A percentile compares a stretch with the other conserved stretches of the same genome.
Evolutionary conservation across 2,888 invertebrate genomes (phyloP).

Genomic region (Mythimna ferrago): DNA sequence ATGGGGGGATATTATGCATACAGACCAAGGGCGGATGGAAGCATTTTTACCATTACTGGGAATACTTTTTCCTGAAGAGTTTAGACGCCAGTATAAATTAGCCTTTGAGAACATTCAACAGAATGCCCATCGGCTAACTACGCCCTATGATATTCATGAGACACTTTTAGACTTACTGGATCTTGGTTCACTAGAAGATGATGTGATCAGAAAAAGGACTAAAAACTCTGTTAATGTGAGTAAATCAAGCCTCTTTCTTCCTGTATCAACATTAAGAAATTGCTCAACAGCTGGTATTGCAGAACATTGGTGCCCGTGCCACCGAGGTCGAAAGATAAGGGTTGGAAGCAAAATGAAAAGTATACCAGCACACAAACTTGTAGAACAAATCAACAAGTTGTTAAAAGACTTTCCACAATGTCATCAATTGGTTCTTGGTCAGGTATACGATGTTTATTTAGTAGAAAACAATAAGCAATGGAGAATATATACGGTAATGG

Average conservation of each 20-base stretch:
- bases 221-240: slow-evolving; percentile 73
- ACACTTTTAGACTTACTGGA: slow-evolving; percentile 93
- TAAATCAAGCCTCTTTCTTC: slow-evolving; percentile 94
- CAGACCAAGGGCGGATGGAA: slow-evolving; percentile 95
- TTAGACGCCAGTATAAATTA: slow-evolving; percentile 90
- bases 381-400: slow-evolving; percentile 92
- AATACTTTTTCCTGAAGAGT: slow-evolving; percentile 93
- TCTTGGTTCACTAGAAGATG: slow-evolving; percentile 72
- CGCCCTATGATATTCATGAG: slow-evolving; percentile 94
- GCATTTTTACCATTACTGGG: slow-evolving; percentile 95
- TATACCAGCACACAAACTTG: slow-evolving; percentile 90
- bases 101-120: slow-evolving; percentile 91
- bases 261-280: slow-evolving; percentile 92
- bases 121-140: slow-evolving; percentile 93
- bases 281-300: slow-evolving; percentile 94
- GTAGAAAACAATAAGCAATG: slow-evolving; percentile 87
- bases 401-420: slow-evolving; percentile 92
- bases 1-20: slow-evolving; percentile 94
- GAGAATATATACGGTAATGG: slow-evolving; percentile 91
- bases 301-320: slow-evolving; percentile 96
- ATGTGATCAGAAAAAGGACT: slow-evolving; percentile 68
- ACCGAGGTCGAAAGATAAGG: slow-evolving; percentile 89
- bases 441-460: slow-evolving; percentile 76
- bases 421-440: slow-evolving; percentile 89
- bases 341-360: slow-evolving; percentile 86